A percentile compares a stretch with the other conserved stretches of the same genome.
These are phyloP conservation scores for Meiosimyza decipiens DNA, from an alignment of 2,888 invertebrate species.

Conservation along the genomic window DNA sequence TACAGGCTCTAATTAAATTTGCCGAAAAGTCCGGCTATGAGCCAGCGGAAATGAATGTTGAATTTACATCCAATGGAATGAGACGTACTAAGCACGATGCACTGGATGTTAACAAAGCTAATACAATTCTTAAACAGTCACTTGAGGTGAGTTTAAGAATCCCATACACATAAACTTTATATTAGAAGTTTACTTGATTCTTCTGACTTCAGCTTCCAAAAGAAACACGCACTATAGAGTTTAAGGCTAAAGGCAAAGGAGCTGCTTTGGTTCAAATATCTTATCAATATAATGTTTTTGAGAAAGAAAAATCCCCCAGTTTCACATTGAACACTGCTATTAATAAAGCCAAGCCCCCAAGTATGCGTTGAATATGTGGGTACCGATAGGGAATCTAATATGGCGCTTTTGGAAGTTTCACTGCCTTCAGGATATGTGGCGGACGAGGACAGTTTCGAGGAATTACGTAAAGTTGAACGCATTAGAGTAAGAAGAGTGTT, in stretches of 20 bases:
- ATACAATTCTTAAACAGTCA: constrained; percentile 84
- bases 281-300: constrained; percentile 85
- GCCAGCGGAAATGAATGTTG: constrained; percentile 70
- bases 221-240: constrained; percentile 73
- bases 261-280: constrained; percentile 82
- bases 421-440: constrained; percentile 91
- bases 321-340: constrained; percentile 88
- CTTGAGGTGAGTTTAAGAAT: constrained; percentile 70
- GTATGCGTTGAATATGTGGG: constrained; percentile 79
- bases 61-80: constrained; percentile 69
- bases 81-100: constrained; percentile 53
- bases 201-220: constrained; percentile 52
- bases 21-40: constrained; percentile 67
- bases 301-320: constrained; percentile 87
- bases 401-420: constrained; percentile 91
- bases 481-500: constrained; percentile 55
- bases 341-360: constrained; percentile 79
- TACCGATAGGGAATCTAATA: constrained; percentile 75
- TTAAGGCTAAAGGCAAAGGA: constrained; percentile 84
- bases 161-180: background rate
- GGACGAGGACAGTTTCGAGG: constrained; percentile 79
- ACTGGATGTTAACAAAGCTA: constrained; percentile 79
- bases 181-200: background rate
- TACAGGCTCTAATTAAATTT: constrained; percentile 73
- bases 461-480: constrained; percentile 68